These are phyloP conservation scores for Catharus bicknelli DNA, from an alignment of 2,113 vertebrate genomes.

Conservation along the genomic window DNA sequence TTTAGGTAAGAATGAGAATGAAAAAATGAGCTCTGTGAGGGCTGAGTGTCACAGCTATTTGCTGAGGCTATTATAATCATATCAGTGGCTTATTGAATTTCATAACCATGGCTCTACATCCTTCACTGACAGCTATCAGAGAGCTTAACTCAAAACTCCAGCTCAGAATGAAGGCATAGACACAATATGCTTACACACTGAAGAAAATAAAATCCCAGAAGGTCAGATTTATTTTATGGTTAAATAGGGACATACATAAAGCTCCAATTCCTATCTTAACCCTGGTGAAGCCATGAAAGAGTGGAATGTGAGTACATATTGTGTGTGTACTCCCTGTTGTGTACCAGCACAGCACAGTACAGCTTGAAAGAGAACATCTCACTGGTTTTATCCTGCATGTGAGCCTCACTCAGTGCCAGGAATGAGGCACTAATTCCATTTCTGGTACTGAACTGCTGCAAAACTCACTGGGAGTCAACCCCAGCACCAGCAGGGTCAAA, in stretches of 20 bases:
- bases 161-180: background rate
- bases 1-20: conserved; percentile 1
- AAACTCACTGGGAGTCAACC: accelerated
- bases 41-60: background rate
- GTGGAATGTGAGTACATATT: background rate
- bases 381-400: background rate
- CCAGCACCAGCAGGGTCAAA: background rate
- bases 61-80: background rate
- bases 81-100: conserved; percentile 6
- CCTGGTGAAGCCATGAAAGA: background rate
- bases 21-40: background rate
- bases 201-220: background rate
- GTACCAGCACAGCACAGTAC: background rate
- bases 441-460: background rate
- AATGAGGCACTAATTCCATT: accelerated
- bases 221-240: background rate
- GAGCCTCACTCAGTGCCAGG: background rate
- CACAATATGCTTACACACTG: background rate
- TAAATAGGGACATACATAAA: background rate
- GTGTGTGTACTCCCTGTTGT: background rate
- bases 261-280: accelerated
- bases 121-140: background rate
- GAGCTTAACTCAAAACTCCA: conserved; percentile 6
- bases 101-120: background rate
- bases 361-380: background rate